Conservation (phyloP, 2,113 vertebrate species). For the Cyprinodon variegatus region DNA sequence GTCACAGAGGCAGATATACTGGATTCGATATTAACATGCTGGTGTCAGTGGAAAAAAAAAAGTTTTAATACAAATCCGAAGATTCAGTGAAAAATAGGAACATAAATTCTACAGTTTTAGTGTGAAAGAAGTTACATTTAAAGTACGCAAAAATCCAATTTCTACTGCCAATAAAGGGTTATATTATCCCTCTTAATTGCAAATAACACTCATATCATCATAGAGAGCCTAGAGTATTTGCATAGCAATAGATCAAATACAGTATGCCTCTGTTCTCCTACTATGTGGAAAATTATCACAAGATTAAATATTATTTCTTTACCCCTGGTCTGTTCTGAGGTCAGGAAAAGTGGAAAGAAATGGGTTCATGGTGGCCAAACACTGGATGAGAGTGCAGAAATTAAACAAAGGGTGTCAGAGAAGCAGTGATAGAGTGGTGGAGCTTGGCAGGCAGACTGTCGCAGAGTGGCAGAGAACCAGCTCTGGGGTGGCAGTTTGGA, state of each 20-base stretch:
- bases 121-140: background rate
- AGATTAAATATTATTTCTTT: background rate
- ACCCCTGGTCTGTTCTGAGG: background rate
- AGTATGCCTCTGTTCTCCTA: background rate
- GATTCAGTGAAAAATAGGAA: background rate
- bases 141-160: background rate
- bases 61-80: background rate
- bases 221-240: background rate
- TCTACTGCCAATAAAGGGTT: background rate
- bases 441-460: constrained; percentile 27
- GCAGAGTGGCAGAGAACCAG: constrained; percentile 31
- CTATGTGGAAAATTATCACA: background rate
- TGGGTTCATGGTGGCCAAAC: constrained; percentile 13
- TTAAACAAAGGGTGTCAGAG: constrained; percentile 23
- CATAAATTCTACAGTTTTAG: background rate
- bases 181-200: background rate
- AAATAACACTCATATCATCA: background rate
- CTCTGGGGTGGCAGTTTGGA: constrained; percentile 26
- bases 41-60: background rate
- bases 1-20: background rate
- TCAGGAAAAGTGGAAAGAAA: constrained; percentile 8
- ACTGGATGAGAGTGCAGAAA: constrained; percentile 21
- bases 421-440: constrained; percentile 29
- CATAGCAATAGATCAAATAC: background rate
- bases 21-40: background rate